These are phyloP conservation scores for Phallusia fumigata DNA, from an alignment of 23 tunicate species.

Conservation along the genomic window DNA sequence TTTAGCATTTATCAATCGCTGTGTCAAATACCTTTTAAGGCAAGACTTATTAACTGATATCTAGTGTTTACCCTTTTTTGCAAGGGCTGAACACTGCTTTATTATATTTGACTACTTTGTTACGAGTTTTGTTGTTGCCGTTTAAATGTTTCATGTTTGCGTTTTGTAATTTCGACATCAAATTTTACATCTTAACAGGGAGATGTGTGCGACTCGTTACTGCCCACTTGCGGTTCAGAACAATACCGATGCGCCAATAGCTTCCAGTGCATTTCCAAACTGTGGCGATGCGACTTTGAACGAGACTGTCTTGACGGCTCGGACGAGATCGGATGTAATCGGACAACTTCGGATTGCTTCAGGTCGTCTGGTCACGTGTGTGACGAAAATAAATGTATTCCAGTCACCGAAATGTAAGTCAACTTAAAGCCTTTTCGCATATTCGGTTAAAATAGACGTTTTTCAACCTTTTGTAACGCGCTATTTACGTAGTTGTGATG, in stretches of 20 bases:
- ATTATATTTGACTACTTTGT: no score
- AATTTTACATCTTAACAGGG: conserved; percentile 15
- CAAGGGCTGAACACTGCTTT: no score
- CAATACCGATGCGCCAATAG: conserved; percentile 41
- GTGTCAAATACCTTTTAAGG: no score
- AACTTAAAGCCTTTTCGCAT: no score
- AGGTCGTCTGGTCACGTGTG: conserved; percentile 29
- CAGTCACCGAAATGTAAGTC: conserved; percentile 13
- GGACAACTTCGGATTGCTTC: conserved; percentile 22
- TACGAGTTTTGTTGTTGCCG: no score
- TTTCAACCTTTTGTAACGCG: no score
- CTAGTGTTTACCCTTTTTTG: no score
- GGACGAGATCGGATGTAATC: conserved; percentile 59
- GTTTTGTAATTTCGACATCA: no score
- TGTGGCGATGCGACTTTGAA: conserved; percentile 77
- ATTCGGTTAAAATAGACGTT: no score
- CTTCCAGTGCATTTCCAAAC: conserved; percentile 34
- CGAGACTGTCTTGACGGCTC: conserved; percentile 71
- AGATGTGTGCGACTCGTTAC: not conserved
- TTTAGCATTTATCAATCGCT: no score
- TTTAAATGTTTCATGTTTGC: no score
- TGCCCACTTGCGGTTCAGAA: conserved; percentile 28
- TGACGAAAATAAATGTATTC: conserved; percentile 19
- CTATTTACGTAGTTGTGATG: conserved; percentile 75
- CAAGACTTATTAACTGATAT: no score